Percentiles rank a stretch among this genome's conserved stretches.
Conservation (phyloP, 2,797 vertebrate genomes). For the Karalla daura region DNA sequence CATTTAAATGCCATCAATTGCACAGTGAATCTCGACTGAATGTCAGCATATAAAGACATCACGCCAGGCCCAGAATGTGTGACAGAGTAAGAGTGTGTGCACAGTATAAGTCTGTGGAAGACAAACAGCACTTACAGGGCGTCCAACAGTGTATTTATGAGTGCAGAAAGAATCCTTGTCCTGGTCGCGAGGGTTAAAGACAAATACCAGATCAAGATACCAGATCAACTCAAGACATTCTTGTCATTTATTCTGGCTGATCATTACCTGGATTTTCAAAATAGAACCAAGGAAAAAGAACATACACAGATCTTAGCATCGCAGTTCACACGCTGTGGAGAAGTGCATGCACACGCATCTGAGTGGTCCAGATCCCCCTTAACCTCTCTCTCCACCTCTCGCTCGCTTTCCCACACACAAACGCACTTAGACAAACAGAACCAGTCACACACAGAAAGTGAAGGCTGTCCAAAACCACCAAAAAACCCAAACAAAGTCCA, state of each 20-base stretch:
- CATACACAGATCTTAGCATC: too few relatives aligned
- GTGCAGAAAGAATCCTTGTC: conserved; percentile 18
- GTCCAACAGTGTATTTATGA: conserved; percentile 38
- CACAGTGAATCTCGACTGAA: conserved; percentile 20
- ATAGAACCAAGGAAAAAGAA: conserved; percentile 31
- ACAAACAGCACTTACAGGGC: too few relatives aligned
- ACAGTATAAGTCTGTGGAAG: too few relatives aligned
- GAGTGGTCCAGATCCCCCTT: not conserved
- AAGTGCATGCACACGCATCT: conserved; percentile 3
- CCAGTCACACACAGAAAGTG: conserved; percentile 36
- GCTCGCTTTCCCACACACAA: conserved; percentile 6
- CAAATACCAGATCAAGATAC: conserved; percentile 22
- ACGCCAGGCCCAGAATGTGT: not conserved
- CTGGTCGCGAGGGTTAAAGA: conserved; percentile 25
- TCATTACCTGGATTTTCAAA: conserved; percentile 32
- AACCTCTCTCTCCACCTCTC: not conserved
- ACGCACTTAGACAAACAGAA: conserved; percentile 13
- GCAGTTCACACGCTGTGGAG: conserved; percentile 11
- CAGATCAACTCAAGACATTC: conserved; percentile 19
- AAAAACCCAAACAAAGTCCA: conserved; percentile 73
- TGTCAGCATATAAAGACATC: conserved; percentile 5
- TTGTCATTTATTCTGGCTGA: conserved; percentile 16
- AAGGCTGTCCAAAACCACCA: conserved; percentile 56
- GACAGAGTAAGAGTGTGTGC: not conserved
- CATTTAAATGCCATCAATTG: conserved; percentile 35